Conservation (phyloP, 2,797 vertebrate genomes). For the Syndactyla subalaris region DNA sequence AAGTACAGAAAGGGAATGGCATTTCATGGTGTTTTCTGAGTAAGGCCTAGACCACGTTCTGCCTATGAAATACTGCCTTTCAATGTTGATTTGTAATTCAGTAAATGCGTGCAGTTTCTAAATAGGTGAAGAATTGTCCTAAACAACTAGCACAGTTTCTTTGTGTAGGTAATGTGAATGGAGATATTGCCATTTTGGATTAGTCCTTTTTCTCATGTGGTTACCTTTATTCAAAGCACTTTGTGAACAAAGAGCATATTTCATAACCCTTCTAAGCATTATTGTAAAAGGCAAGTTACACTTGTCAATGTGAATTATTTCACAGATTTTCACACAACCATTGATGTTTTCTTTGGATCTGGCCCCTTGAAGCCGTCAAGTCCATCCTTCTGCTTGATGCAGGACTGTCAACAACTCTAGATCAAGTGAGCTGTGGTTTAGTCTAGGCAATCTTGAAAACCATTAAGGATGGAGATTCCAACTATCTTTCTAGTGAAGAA, state of each 20-base stretch:
- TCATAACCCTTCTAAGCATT: background rate
- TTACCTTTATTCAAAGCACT: background rate
- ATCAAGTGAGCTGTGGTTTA: background rate
- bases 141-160: background rate
- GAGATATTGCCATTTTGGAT: background rate
- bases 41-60: background rate
- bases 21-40: background rate
- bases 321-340: background rate
- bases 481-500: background rate
- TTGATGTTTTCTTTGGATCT: background rate
- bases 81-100: background rate
- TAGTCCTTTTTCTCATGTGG: background rate
- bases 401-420: background rate
- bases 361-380: background rate
- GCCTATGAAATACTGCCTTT: background rate
- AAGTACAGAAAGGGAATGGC: background rate
- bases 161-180: background rate
- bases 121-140: background rate
- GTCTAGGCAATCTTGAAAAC: background rate
- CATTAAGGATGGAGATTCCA: background rate
- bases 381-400: background rate
- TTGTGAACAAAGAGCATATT: background rate
- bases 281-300: background rate
- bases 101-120: background rate
- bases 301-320: background rate